A percentile compares a stretch with the other conserved stretches of the same genome.
Conservation (phyloP, 2,797 vertebrate species). For the Prionace glauca region DNA sequence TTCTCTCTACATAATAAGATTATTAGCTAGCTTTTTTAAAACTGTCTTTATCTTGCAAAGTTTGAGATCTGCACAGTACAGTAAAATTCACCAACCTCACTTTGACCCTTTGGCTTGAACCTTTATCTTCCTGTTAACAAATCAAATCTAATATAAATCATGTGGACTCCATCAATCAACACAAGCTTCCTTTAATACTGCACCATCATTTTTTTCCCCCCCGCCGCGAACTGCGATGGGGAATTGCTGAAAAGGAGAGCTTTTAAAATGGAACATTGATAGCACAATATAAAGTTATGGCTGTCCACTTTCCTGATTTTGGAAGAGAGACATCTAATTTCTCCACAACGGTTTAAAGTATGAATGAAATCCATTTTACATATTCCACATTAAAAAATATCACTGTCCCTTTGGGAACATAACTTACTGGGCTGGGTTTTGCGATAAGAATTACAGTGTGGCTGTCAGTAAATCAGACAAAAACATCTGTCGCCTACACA, state of each 20-base stretch:
- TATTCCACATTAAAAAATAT: background rate
- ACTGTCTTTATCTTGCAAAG: background rate
- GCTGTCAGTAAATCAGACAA: background rate
- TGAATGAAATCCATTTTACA: background rate
- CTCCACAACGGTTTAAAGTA: background rate
- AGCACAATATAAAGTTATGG: background rate
- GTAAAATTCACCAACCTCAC: background rate
- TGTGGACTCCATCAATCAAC: constrained; percentile 25
- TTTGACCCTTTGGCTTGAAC: constrained; percentile 22
- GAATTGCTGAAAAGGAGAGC: background rate
- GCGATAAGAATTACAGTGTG: background rate
- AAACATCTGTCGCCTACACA: background rate
- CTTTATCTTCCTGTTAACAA: constrained; percentile 10
- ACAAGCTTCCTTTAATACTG: background rate
- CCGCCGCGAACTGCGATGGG: background rate
- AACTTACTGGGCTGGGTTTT: background rate
- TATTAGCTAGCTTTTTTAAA: background rate
- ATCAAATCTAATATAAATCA: constrained; percentile 31
- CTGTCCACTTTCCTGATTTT: background rate
- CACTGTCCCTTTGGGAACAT: background rate
- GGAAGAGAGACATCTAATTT: background rate
- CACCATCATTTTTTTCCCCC: background rate
- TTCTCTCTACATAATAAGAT: background rate
- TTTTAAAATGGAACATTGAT: background rate
- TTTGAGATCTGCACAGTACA: background rate